Percentiles rank a stretch among this genome's conserved stretches.
phyloP scores from a whole-genome alignment of 2,113 vertebrate species.

The Chloropsis cyanopogon region DNA sequence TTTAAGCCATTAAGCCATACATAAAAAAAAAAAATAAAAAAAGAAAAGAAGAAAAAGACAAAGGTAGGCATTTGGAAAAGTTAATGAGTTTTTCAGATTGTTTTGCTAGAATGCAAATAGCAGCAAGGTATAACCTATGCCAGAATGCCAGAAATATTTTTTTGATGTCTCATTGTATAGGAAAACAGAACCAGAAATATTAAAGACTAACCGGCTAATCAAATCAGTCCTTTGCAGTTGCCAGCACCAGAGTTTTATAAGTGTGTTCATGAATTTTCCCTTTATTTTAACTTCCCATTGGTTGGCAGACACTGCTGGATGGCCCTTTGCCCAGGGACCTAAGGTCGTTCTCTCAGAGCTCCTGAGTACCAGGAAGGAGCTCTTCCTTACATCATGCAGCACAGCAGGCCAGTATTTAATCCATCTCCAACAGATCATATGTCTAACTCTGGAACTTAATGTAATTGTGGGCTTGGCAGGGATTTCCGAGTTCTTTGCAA shows the following conservation, averaged over 20 bases:
- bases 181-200: background rate
- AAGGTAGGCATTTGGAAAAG: background rate
- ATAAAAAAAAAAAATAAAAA: fast-evolving
- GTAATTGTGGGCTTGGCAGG: background rate
- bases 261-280: background rate
- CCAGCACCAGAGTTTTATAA: background rate
- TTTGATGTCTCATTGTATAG: background rate
- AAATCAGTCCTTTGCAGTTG: background rate
- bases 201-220: background rate
- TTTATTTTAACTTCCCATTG: background rate
- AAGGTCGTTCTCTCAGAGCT: background rate
- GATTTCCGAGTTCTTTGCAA: background rate
- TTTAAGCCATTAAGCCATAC: background rate
- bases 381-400: background rate
- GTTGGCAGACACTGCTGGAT: background rate
- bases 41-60: too few species aligned
- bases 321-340: background rate
- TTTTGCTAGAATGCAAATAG: background rate
- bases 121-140: background rate
- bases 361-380: background rate
- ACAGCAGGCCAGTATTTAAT: background rate
- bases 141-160: background rate
- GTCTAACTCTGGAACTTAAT: background rate
- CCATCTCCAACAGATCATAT: background rate
- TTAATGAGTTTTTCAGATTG: background rate